Base-by-base conservation (phyloP, 2,888 invertebrate genomes). In the Micoletzkya japonica region DNA sequence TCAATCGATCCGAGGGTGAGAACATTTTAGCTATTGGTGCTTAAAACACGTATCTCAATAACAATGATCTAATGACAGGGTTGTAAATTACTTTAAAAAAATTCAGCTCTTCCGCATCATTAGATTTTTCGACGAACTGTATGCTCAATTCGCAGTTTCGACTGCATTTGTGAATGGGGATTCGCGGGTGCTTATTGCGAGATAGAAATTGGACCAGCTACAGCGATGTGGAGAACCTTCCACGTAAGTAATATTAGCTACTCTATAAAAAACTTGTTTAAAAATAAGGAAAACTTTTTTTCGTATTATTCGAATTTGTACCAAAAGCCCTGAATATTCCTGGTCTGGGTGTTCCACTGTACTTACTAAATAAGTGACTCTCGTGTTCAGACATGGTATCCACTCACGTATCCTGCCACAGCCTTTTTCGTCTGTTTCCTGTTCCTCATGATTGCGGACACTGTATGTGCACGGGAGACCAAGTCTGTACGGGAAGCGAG, bases 131-230 rank as follows among this genome's bases (percentile, higher is more conserved):
- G n/a, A n/a, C n/a, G n/a, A n/a, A n/a, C n/a, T n/a, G n/a, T n/a
- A n/a, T n/a, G n/a, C n/a, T n/a, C n/a, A n/a, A n/a, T 2, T 63
- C 50, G 4, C 50, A 63, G 63, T 32, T 63, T 63, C 17, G 14
- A 39, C 4, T 63, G 63, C 20, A 37, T 32, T 1, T 63, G 63
- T 24, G 32, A 63, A n/a, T 63, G 63, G 63, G 63, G 50, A 10
- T 63, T 49, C 34, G 28, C 37, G 24, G 63, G 63, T 28, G 63
- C n/a, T 32, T 32, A 63, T 63, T 63, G 63, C 34, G 63, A 63
- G 24, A 24, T 63, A 3, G 26, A 50, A 24, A n/a, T 63, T 30
- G 63, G 63, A 49, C 24, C 17, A 44, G n/a, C n/a, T n/a, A n/a
- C n/a, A n/a, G n/a, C n/a, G n/a, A 10, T 63, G 49, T 17, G 10